Percentiles rank a stretch among this genome's conserved stretches.
phyloP scores from a whole-genome alignment of 2,797 vertebrate genomes.

The Octomys mimax region DNA sequence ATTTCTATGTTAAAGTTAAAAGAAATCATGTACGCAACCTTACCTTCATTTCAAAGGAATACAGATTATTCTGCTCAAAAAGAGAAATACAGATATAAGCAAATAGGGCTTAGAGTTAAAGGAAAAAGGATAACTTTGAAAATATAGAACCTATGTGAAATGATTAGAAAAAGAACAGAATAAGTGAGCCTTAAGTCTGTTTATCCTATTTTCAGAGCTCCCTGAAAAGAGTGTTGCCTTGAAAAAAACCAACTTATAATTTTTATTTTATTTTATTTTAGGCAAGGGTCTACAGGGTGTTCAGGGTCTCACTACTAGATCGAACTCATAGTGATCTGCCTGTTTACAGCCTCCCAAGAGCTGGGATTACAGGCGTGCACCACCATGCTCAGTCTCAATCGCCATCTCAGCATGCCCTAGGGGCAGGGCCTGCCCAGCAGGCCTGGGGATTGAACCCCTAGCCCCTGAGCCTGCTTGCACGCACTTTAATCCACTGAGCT shows the following conservation, averaged over 20 bases:
- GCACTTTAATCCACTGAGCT: too few species aligned
- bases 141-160: not conserved
- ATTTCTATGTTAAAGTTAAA: constrained; percentile 13
- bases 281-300: too few species aligned
- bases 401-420: too few species aligned
- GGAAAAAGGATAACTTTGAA: not conserved
- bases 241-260: not conserved
- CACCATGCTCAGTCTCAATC: too few species aligned
- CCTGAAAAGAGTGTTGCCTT: not conserved
- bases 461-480: too few species aligned
- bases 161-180: constrained; percentile 28
- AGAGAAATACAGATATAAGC: not conserved
- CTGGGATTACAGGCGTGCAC: too few species aligned
- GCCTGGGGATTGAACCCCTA: too few species aligned
- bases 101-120: not conserved
- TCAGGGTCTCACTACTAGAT: too few species aligned
- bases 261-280: too few species aligned
- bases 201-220: constrained; percentile 10
- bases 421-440: too few species aligned
- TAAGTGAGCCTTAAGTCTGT: constrained; percentile 40
- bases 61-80: not conserved
- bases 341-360: too few species aligned
- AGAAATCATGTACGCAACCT: not conserved
- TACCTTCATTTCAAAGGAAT: not conserved
- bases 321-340: too few species aligned